A percentile compares a stretch with the other conserved stretches of the same genome.
Evolutionary conservation across 2,888 invertebrate genomes (phyloP).

Genomic region (Ptychoptera contaminata): DNA sequence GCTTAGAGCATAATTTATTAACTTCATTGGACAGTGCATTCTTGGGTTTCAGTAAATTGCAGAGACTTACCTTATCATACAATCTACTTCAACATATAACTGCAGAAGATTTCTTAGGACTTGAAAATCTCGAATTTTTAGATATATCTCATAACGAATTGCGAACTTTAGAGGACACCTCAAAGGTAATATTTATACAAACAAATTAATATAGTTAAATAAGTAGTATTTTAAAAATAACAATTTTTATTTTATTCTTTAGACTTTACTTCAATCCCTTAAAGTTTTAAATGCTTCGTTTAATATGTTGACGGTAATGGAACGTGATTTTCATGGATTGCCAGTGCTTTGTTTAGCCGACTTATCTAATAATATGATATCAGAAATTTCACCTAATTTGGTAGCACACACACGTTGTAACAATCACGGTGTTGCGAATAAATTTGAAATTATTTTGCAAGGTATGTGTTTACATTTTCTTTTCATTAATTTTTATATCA

Average conservation of each 20-base stretch:
- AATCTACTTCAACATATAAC: slow-evolving; percentile 58
- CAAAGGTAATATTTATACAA: slow-evolving; percentile 67
- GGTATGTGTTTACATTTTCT: slow-evolving; percentile 35
- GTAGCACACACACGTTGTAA: slow-evolving; percentile 67
- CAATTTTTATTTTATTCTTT: slow-evolving; percentile 20
- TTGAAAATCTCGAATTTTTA: slow-evolving; percentile 54
- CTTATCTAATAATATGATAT: slow-evolving; percentile 60
- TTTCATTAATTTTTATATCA: background rate
- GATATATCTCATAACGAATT: slow-evolving; percentile 67
- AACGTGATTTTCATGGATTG: slow-evolving; percentile 68
- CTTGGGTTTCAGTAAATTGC: slow-evolving; percentile 55
- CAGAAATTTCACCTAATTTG: slow-evolving; percentile 53
- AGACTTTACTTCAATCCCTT: slow-evolving; percentile 64
- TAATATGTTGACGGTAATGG: slow-evolving; percentile 57
- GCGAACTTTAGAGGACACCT: slow-evolving; percentile 62
- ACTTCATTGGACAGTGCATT: slow-evolving; percentile 56
- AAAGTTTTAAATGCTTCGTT: slow-evolving; percentile 62
- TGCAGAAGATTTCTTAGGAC: slow-evolving; percentile 61
- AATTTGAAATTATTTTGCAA: slow-evolving; percentile 57
- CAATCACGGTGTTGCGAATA: slow-evolving; percentile 55
- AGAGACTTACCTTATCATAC: slow-evolving; percentile 56
- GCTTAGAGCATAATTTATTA: slow-evolving; percentile 58
- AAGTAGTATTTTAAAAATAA: slow-evolving; percentile 1
- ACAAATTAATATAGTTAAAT: slow-evolving; percentile 1
- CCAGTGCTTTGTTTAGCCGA: slow-evolving; percentile 69